Percentiles rank a stretch among this genome's conserved stretches.
phyloP scores from a whole-genome alignment of 1,140 invertebrate species.

The Penaeus vannamei region DNA sequence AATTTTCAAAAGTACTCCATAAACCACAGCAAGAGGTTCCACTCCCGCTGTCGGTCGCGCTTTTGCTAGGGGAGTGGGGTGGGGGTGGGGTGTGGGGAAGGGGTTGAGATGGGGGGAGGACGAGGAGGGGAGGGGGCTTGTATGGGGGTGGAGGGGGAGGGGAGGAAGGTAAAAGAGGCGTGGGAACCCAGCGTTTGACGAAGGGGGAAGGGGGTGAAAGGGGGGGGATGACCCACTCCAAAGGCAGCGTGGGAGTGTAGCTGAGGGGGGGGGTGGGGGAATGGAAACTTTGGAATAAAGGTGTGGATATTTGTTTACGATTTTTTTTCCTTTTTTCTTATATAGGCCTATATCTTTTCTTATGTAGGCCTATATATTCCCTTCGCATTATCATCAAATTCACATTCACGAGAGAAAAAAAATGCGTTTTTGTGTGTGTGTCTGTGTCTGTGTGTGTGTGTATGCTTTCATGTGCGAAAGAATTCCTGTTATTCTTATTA shows the following conservation, averaged over 20 bases:
- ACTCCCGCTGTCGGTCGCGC: neutral
- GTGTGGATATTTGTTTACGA: too few relatives aligned
- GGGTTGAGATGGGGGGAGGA: neutral
- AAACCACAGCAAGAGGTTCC: too few relatives aligned
- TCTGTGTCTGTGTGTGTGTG: neutral
- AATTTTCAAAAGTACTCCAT: too few relatives aligned
- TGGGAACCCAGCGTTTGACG: neutral
- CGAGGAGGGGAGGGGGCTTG: conserved; percentile 3
- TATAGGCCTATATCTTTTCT: too few relatives aligned
- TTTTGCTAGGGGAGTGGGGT: neutral
- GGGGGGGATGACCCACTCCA: neutral
- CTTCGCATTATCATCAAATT: too few relatives aligned
- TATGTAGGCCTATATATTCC: too few relatives aligned
- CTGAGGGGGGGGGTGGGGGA: too few relatives aligned
- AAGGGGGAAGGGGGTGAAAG: neutral
- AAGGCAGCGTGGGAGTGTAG: too few relatives aligned
- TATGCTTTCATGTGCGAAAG: neutral
- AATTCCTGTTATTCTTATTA: neutral
- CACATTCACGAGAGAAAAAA: too few relatives aligned
- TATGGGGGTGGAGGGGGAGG: neutral
- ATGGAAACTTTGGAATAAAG: too few relatives aligned
- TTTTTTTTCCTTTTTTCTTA: too few relatives aligned
- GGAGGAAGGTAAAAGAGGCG: neutral
- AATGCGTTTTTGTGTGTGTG: conserved; percentile 18
- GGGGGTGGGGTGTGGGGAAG: neutral